phyloP scores from a whole-genome alignment of 1,140 invertebrate genomes.

The Maniola jurtina region DNA sequence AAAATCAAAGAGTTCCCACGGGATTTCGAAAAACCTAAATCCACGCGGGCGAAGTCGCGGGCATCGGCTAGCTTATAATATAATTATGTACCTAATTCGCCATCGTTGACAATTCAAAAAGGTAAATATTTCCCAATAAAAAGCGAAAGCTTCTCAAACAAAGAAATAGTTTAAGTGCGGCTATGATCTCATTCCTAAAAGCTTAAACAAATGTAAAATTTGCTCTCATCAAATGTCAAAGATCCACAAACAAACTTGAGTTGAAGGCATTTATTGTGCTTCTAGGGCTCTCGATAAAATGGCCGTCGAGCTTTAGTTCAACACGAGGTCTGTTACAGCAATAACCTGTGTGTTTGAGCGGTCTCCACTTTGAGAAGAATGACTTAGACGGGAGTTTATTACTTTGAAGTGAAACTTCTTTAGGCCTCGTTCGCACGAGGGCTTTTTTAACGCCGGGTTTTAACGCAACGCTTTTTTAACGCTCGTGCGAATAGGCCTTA shows the following conservation, averaged over 20 bases:
- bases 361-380: not conserved
- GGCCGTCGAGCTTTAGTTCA: constrained; percentile 16
- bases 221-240: constrained; percentile 20
- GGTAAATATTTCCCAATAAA: not conserved
- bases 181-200: constrained; percentile 53
- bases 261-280: constrained; percentile 1
- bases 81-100: no score
- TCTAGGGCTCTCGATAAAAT: constrained; percentile 10
- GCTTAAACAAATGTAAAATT: constrained; percentile 46
- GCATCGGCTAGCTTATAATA: no score
- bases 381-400: constrained; percentile 5
- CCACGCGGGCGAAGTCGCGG: no score
- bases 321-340: constrained; percentile 1
- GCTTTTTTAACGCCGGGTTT: no score
- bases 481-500: no score
- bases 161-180: constrained; percentile 14
- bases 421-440: no score
- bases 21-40: no score
- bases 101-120: no score
- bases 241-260: constrained; percentile 6
- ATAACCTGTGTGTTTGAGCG: constrained; percentile 4
- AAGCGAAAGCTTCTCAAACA: constrained; percentile 1
- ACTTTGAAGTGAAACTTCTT: not conserved
- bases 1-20: no score
- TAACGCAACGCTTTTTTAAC: no score